phyloP scores from a whole-genome alignment of 2,888 invertebrate genomes.

The Stenodema calcarata region DNA sequence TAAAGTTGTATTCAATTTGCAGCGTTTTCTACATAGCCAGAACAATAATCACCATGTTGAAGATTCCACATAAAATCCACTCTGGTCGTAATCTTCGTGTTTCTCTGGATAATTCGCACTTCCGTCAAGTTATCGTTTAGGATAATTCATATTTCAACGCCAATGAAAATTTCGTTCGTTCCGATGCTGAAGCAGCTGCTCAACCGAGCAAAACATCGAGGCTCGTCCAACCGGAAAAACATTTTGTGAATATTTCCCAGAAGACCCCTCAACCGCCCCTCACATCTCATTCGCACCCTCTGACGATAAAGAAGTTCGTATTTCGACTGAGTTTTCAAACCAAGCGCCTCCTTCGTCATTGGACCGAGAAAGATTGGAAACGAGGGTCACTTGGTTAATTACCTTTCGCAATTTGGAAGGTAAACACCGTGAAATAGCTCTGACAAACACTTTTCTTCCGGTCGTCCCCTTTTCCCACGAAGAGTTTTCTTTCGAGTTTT shows the following conservation, averaged over 20 bases:
- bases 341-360: neutral
- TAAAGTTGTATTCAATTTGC: too few species aligned
- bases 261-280: neutral
- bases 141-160: too few species aligned
- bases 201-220: neutral
- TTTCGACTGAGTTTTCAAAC: neutral
- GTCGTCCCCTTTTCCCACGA: neutral
- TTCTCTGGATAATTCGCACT: too few species aligned
- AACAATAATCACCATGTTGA: too few species aligned
- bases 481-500: neutral
- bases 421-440: conserved; percentile 52
- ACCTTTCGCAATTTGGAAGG: conserved; percentile 49
- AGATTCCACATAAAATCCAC: too few species aligned
- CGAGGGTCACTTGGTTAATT: conserved; percentile 37
- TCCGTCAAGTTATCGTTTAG: too few species aligned
- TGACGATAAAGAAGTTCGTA: neutral
- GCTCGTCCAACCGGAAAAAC: neutral
- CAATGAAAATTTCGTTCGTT: too few species aligned
- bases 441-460: conserved; percentile 35
- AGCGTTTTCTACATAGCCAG: too few species aligned
- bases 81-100: too few species aligned
- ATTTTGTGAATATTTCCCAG: neutral
- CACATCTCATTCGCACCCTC: neutral
- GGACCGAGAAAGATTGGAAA: neutral
- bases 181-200: too few species aligned